These are phyloP conservation scores for Actinemys pallida DNA, from an alignment of 2,113 vertebrate genomes.

Conservation along the genomic window DNA sequence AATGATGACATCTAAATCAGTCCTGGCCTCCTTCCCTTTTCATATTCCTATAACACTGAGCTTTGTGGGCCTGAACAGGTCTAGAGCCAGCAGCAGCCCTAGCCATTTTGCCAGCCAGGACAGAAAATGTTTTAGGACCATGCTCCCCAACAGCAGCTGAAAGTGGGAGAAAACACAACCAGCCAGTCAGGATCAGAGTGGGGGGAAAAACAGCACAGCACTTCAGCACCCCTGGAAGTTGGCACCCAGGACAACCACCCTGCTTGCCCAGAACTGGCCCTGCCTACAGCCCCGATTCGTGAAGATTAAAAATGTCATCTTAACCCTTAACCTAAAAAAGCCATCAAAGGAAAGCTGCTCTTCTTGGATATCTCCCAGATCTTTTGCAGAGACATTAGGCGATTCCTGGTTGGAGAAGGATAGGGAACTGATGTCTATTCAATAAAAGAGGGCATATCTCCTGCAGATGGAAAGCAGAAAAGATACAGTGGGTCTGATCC, in stretches of 20 bases:
- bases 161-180: not conserved
- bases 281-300: not conserved
- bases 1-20: not conserved
- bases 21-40: not conserved
- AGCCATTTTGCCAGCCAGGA: not conserved
- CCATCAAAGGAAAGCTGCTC: not conserved
- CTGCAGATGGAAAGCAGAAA: not conserved
- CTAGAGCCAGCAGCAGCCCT: not conserved
- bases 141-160: not conserved
- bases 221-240: not conserved
- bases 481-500: not conserved
- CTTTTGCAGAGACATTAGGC: not conserved
- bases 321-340: not conserved
- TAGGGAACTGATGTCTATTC: not conserved
- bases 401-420: not conserved
- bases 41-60: not conserved
- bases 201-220: not conserved
- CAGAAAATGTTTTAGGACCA: not conserved
- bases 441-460: not conserved
- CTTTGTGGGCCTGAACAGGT: not conserved
- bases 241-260: not conserved
- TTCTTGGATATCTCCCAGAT: not conserved
- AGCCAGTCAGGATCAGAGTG: not conserved
- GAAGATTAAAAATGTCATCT: not conserved
- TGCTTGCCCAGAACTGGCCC: not conserved